phyloP scores from a whole-genome alignment of 2,888 invertebrate genomes.

The Hipparchia semele region DNA sequence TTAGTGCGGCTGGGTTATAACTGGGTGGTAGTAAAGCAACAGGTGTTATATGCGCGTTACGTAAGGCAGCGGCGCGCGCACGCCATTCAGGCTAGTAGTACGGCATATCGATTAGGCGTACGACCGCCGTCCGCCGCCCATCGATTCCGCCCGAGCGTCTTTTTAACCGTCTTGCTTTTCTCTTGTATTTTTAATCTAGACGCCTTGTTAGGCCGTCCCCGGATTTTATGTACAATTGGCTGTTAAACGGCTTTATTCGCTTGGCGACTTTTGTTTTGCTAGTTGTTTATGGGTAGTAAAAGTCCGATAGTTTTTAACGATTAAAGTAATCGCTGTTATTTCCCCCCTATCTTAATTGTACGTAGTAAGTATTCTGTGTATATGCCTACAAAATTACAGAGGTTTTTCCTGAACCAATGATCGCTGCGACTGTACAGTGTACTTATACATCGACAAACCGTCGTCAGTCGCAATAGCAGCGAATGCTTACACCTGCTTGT shows the following conservation, averaged over 20 bases:
- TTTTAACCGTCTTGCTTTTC: slow-evolving; percentile 64
- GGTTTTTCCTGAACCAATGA: no score
- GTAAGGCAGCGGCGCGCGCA: slow-evolving; percentile 78
- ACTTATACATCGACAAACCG: no score
- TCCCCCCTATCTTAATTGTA: neutral
- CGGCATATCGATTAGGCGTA: slow-evolving; percentile 75
- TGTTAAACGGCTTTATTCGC: slow-evolving; percentile 16
- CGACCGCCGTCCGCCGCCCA: slow-evolving; percentile 50
- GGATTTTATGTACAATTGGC: slow-evolving; percentile 22
- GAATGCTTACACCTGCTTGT: no score
- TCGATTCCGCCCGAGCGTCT: slow-evolving; percentile 69
- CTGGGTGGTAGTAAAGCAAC: slow-evolving; percentile 77
- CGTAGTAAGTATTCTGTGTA: no score
- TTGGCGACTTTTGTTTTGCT: slow-evolving; percentile 12
- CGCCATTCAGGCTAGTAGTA: slow-evolving; percentile 73
- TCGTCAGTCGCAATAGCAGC: no score
- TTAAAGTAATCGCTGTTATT: slow-evolving; percentile 1
- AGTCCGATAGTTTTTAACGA: slow-evolving; percentile 5
- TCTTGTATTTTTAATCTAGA: slow-evolving; percentile 47
- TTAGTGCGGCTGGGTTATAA: slow-evolving; percentile 61
- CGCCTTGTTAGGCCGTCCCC: slow-evolving; percentile 10
- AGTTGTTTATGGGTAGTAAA: slow-evolving; percentile 17
- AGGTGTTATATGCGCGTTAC: slow-evolving; percentile 77
- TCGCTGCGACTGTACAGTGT: no score
- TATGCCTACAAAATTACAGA: no score